Evolutionary conservation across 2,888 invertebrate species (phyloP).

Genomic region (Heteromyza rotundicornis): DNA sequence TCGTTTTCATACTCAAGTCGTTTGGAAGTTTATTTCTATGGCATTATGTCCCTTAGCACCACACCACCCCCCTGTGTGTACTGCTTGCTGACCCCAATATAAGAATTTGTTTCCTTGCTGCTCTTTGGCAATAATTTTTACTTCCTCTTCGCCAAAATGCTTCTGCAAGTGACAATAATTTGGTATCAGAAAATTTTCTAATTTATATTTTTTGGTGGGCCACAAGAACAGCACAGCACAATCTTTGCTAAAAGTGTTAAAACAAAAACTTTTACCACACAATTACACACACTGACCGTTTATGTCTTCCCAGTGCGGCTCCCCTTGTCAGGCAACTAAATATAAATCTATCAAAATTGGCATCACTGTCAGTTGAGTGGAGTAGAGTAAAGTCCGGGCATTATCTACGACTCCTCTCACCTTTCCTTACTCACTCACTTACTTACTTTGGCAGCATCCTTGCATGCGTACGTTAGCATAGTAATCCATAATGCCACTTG

Average conservation of each 20-base stretch:
- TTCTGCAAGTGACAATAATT: conserved; percentile 11
- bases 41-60: too few species aligned
- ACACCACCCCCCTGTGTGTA: too few species aligned
- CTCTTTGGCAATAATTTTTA: conserved; percentile 11
- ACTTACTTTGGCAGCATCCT: not conserved
- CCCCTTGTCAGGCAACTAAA: not conserved
- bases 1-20: too few species aligned
- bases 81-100: conserved; percentile 13
- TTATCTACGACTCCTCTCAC: not conserved
- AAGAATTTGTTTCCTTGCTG: not conserved
- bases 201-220: too few species aligned
- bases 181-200: too few species aligned
- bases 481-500: conserved; percentile 19
- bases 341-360: conserved; percentile 2
- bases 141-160: not conserved
- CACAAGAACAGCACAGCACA: too few species aligned
- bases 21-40: too few species aligned
- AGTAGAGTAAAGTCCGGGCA: not conserved
- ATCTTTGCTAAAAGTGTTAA: too few species aligned
- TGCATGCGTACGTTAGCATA: too few species aligned
- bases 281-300: too few species aligned
- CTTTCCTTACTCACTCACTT: not conserved
- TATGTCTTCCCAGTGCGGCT: too few species aligned
- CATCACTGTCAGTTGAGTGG: conserved; percentile 12
- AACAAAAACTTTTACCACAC: too few species aligned